phyloP scores from a whole-genome alignment of 2,888 invertebrate species.

The Diplolepis rosae region DNA sequence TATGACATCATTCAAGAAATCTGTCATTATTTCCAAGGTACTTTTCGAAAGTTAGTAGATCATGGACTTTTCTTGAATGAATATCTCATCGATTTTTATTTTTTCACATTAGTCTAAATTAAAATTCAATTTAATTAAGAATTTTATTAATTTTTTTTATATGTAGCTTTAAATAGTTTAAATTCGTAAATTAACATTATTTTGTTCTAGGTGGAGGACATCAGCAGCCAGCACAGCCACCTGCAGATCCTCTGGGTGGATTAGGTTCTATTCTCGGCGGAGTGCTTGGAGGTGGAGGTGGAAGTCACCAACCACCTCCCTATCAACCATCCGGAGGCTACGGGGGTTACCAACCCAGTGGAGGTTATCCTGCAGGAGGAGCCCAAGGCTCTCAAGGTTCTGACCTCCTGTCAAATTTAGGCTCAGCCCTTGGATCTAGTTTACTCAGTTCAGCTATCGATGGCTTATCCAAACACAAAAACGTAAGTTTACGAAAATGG shows the following conservation, averaged over 20 bases:
- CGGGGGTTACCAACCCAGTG: slow-evolving; percentile 46
- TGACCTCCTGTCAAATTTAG: slow-evolving; percentile 65
- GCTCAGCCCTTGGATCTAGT: slow-evolving; percentile 62
- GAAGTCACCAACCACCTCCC: slow-evolving; percentile 54
- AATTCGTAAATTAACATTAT: too few relatives aligned
- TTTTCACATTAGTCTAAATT: not conserved
- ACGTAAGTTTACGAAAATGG: slow-evolving; percentile 62
- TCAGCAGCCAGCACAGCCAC: slow-evolving; percentile 40
- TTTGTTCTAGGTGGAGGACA: slow-evolving; percentile 38
- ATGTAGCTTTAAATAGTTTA: too few relatives aligned
- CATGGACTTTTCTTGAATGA: slow-evolving; percentile 6
- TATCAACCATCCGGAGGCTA: slow-evolving; percentile 65
- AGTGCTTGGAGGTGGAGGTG: slow-evolving; percentile 54
- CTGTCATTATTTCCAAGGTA: slow-evolving; percentile 46
- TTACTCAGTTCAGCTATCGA: slow-evolving; percentile 67
- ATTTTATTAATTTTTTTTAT: not conserved
- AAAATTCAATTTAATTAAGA: not conserved
- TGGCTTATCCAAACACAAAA: slow-evolving; percentile 62
- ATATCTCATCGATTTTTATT: not conserved
- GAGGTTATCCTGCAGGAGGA: not conserved
- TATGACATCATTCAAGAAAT: slow-evolving; percentile 50
- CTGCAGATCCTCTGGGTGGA: slow-evolving; percentile 31
- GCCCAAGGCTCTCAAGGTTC: slow-evolving; percentile 48
- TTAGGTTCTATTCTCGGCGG: slow-evolving; percentile 23
- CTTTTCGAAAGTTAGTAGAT: slow-evolving; percentile 24